Evolutionary conservation across 2,888 invertebrate species (phyloP).

Genomic region (Petrolisthes manimaculis): DNA sequence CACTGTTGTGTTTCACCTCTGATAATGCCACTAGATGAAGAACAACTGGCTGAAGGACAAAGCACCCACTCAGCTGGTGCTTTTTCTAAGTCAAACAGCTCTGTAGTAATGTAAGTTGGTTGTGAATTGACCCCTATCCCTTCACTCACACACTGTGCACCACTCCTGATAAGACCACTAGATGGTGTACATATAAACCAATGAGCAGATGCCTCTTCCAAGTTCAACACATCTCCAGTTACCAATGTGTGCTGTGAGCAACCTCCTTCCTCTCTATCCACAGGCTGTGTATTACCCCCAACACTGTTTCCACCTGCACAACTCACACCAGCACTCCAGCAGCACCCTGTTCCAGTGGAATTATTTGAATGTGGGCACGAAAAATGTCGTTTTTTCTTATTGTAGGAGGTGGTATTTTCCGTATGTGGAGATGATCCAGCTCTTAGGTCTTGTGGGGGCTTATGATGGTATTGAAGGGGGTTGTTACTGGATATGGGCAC

Average conservation of each 20-base stretch:
- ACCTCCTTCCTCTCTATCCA: not conserved
- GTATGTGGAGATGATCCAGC: no score
- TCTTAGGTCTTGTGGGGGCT: conserved; percentile 3
- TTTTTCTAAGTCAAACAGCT: conserved; percentile 14
- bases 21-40: no score
- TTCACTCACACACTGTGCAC: not conserved
- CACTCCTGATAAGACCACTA: no score
- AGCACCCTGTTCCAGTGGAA: not conserved
- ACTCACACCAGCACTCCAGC: not conserved
- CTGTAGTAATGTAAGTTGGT: not conserved
- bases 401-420: not conserved
- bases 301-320: no score
- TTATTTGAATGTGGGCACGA: not conserved
- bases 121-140: not conserved
- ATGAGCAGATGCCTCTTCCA: no score
- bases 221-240: no score
- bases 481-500: not conserved
- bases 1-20: no score
- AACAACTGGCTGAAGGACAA: not conserved
- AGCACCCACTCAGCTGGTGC: not conserved
- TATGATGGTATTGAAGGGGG: not conserved
- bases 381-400: not conserved
- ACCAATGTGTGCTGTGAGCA: not conserved
- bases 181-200: no score
- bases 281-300: not conserved